A percentile compares a stretch with the other conserved stretches of the same genome.
These are phyloP conservation scores for Cerastis rubricosa DNA, from an alignment of 2,888 invertebrate genomes.

Conservation along the genomic window DNA sequence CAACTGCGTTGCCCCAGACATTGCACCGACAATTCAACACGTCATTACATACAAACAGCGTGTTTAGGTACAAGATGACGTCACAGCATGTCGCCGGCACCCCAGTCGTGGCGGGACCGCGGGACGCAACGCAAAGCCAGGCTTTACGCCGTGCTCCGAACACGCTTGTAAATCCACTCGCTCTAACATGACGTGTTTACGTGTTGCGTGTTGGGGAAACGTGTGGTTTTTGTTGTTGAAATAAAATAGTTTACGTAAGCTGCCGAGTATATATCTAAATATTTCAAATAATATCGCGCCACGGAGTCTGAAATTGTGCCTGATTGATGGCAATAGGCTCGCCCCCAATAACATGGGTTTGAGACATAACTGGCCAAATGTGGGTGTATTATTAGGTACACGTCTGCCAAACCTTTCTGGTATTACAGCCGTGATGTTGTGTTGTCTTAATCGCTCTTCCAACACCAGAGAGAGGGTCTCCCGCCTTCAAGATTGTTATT, in stretches of 20 bases:
- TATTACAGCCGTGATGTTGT: too few species aligned
- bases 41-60: constrained; percentile 6
- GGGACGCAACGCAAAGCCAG: constrained; percentile 30
- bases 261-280: neutral
- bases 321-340: too few species aligned
- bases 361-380: too few species aligned
- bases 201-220: neutral
- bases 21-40: constrained; percentile 1
- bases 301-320: too few species aligned
- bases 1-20: neutral
- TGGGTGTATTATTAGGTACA: too few species aligned
- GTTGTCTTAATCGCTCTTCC: constrained; percentile 8
- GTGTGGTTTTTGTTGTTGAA: neutral
- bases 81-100: neutral
- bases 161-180: constrained; percentile 21
- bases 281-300: neutral
- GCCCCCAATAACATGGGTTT: too few species aligned
- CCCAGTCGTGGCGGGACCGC: neutral
- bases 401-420: too few species aligned
- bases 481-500: constrained; percentile 18
- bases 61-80: constrained; percentile 1
- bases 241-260: neutral
- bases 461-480: neutral
- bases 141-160: constrained; percentile 40
- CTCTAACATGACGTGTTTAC: constrained; percentile 2